Base-by-base conservation (phyloP, 2,113 vertebrate genomes). In the Urocynchramus pylzowi region DNA sequence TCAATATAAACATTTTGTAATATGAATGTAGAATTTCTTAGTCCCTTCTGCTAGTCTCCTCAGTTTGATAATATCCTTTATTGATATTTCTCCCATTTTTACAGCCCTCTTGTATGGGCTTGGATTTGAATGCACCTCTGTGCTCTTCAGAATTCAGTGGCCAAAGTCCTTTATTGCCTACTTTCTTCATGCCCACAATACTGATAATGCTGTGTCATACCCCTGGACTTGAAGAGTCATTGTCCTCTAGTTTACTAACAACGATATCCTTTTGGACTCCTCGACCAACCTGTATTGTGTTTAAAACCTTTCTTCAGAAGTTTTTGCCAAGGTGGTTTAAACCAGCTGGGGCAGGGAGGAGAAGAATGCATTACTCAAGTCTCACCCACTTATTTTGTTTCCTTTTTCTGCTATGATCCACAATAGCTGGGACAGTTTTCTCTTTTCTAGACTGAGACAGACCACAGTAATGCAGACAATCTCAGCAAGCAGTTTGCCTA, bases 381-480 rank as follows among this genome's bases (percentile, higher is more conserved):
- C 92, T 95, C 61, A 92, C 75, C 68, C 95, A 33, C 88, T 74
- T 53, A 95, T 93, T 95, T 97, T 90, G 63, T 90, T 96, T 96
- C 93, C 90, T 81, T 77, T 91, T 96, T 97, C 92, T 92, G 78
- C 94, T 93, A 41, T 41, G 61, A 73, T 95, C 68, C 73, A 78
- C 94, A 96, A 92, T 96, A 82, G 67, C 76, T 95, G 87, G 80
- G 94, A 87, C 52, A 69, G 59, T 85, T 96, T 97, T 96, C 92
- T 95, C 84, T 97, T 96, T 95, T 86, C 93, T 92, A 92, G 95
- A 89, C 90, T 67, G 85, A 96, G 95, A 89, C 93, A 96, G 93
- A 97, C 96, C 96, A 95, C 96, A 95, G 87, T 71, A 95, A 96
- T 95, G 94, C 91, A 97, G 93, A 97, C 84, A 89, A 88, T 96